Base-by-base conservation (phyloP, 2,113 vertebrate genomes). In the Amphilophus citrinellus region DNA sequence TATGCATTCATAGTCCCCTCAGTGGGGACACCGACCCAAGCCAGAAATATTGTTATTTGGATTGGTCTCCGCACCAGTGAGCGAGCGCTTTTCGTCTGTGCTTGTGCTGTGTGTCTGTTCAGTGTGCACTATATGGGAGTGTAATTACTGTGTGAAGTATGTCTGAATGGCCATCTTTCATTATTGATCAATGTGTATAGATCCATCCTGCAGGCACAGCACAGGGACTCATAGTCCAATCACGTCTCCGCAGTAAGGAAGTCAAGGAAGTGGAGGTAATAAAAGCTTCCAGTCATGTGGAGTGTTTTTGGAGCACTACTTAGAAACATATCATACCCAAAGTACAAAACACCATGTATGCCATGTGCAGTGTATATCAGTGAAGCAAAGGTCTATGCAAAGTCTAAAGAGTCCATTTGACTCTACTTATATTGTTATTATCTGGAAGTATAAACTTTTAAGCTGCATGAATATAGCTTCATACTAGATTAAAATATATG, bases 161-260 rank as follows among this genome's bases (percentile, higher is more conserved):
- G 68, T 56, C 68, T 73, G 6, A 56, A 73, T 35, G 47, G 68
- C 68, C 68, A 60, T 57, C 65, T 58, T 79, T 76, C 47, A 11
- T 81, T 84, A 90, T 91, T 84, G 88, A 92, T 90, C 58, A 61
- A 47, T 18, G 17, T 61, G 53, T 76, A 87, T 84, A 50, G 84
- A 90, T 80, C 61, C 62, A 27, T 63, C 27, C 75, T 77, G 42
- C 77, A 85, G 68, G 65, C 79, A 24, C 58, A 77, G 65, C 47
- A 47, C 47, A 77, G 65, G 35, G 61, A 81, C 60, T 79, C 59
- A 58, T 27, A 44, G 76, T 91, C 73, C 22, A 62, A 56, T 86
- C 68, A 79, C 65, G 61, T 63, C 53, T 78, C 50, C 17, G 57
- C 59, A 61, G n/a, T 47, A 22, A 61, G 81, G 50, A 61, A 84